These are phyloP conservation scores for Tribolium madens DNA, from an alignment of 1,140 invertebrate species.

Conservation along the genomic window DNA sequence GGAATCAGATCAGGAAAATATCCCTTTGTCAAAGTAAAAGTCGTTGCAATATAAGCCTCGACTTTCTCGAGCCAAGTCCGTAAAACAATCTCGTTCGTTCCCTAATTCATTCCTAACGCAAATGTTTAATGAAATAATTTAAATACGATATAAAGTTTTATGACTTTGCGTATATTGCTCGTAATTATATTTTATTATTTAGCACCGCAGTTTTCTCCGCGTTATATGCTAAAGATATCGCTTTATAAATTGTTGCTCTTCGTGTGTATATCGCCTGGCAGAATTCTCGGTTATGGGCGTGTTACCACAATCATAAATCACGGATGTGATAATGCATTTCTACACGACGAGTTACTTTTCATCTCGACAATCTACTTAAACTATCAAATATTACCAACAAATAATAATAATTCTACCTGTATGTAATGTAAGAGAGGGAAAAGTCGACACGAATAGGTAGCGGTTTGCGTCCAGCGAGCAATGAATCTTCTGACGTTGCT, in stretches of 20 bases:
- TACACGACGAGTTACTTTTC: slow-evolving; percentile 34
- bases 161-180: slow-evolving; percentile 13
- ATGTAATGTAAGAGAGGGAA: background rate
- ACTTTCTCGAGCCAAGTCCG: background rate
- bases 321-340: slow-evolving; percentile 35
- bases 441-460: slow-evolving; percentile 17
- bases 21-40: background rate
- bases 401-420: slow-evolving; percentile 35
- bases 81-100: background rate
- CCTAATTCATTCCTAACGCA: background rate
- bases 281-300: slow-evolving; percentile 33
- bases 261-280: slow-evolving; percentile 32
- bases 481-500: slow-evolving; percentile 8
- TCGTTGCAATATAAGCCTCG: background rate
- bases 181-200: slow-evolving; percentile 37
- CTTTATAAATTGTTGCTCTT: slow-evolving; percentile 36
- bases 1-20: background rate
- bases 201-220: slow-evolving; percentile 32
- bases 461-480: background rate
- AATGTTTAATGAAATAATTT: slow-evolving; percentile 29
- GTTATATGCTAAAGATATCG: slow-evolving; percentile 36
- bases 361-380: slow-evolving; percentile 25
- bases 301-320: slow-evolving; percentile 31
- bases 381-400: slow-evolving; percentile 39
- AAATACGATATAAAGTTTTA: slow-evolving; percentile 30